Base-by-base conservation (phyloP, 2,888 invertebrate species). In the Agriopis marginaria region DNA sequence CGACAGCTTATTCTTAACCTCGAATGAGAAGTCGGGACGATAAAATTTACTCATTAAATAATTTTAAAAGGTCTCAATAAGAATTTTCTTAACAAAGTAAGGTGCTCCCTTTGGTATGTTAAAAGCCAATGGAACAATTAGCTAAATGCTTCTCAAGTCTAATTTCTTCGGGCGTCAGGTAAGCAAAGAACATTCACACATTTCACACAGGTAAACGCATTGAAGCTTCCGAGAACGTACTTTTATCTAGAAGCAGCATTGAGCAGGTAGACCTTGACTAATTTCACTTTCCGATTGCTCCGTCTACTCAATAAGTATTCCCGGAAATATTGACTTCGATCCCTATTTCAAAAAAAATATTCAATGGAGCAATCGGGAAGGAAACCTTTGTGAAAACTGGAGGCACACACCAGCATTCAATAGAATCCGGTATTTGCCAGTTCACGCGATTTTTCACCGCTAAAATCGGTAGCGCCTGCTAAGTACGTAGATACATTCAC, bases 21-120 rank as follows among this genome's bases (percentile, higher is more conserved):
- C 86, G 88, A 90, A 90, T 87, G 84, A 90, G 88, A 92, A 91
- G 92, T 91, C 90, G 89, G 90, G 89, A 89, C 86, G 85, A 84
- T 88, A 86, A 86, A 87, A 89, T 89, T 81, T 89, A 87, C 82
- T 89, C 86, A 85, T 86, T 86, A 85, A 83, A 85, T 88, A 85
- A 86, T 89, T 65, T 89, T 86, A 32, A 87, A 89, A 86, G 84
- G 86, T 87, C 87, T 86, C 79, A 87, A 88, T 89, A 85, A 87
- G 84, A 88, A 88, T 87, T 89, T 86, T 84, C 81, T 83, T 86
- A 70, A 74, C 68, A 74, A 71, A 67, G 66, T 74, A 70, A n/a
- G 53, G 65, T 85, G 87, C 82, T 88, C 87, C 89, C 89, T 89
- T 88, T 89, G 89, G 89, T 88, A 86, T 86, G 83, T 69, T 79